Evolutionary conservation across 2,888 invertebrate genomes (phyloP), one percentile per base, ranked within the genome.

Genomic region (Microctonus hyperodae): DNA sequence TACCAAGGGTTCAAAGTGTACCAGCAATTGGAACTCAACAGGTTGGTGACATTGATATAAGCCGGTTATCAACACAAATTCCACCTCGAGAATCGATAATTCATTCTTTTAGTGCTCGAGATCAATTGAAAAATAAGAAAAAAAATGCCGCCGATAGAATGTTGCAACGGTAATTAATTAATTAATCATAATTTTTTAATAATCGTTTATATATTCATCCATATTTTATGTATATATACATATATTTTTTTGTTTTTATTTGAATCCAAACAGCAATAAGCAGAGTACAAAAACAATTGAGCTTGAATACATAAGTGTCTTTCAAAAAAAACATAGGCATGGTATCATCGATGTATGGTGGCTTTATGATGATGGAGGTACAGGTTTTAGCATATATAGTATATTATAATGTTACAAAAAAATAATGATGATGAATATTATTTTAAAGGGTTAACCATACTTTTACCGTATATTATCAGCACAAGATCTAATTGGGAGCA

Each of bases 301-400:
- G 3, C 85, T 93, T 6, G 88, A 90, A 65, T 90, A 89, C 61
- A 88, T 93, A 84, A 90, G 91, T 13, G 85, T 92, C 71, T 95
- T 95, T 83, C 90, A 91, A 71, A 88, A 87, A 70, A 94, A 94
- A 79, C 89, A 94, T 85, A 89, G 90, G 64, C 89, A 90, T 69
- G 95, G 96, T 11, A 91, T 90, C 0, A 91, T 97, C 51, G 97
- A 97, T 85, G 96, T 97, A 55, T 97, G 96, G 94, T 98, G 97
- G 97, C 85, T 97, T 75, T 97, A 96, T 83, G 97, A 97, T 82
- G 97, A 94, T 83, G 94, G 94, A 79, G 94, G 94, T 80, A 37
- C 16, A 31, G 31, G 44, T 35, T 58, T 16, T 35, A 16, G 11
- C 25, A 61, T 23, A 50, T 16, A 16, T 23, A 10, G n/a, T n/a